Evolutionary conservation across 2,797 vertebrate genomes (phyloP).

Genomic region (Bufotes viridis): DNA sequence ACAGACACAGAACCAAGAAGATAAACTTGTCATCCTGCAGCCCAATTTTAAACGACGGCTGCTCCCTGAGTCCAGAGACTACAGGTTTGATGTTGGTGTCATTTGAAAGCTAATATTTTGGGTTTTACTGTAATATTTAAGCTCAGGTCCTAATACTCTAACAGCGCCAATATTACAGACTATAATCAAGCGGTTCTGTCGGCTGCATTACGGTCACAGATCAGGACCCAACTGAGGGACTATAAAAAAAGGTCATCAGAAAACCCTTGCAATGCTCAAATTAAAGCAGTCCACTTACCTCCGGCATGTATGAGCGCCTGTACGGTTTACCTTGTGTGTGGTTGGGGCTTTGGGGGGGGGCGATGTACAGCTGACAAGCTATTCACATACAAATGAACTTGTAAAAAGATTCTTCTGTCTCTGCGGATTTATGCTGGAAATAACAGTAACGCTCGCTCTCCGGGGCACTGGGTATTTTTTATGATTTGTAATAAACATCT

Average conservation of each 20-base stretch:
- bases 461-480: conserved; percentile 35
- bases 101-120: no score
- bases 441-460: neutral
- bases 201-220: neutral
- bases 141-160: no score
- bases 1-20: no score
- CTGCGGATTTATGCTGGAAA: conserved; percentile 6
- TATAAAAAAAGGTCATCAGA: neutral
- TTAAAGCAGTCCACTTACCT: no score
- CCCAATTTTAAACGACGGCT: no score
- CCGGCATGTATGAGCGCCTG: no score
- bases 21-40: no score
- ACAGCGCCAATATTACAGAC: no score
- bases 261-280: neutral
- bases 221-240: neutral
- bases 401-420: conserved; percentile 3
- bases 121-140: no score
- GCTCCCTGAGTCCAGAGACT: no score
- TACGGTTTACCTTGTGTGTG: neutral
- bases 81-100: no score
- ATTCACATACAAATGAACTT: conserved; percentile 8
- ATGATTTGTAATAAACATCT: conserved; percentile 49
- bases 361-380: neutral
- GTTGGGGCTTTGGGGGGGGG: neutral
- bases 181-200: neutral